Base-by-base conservation (phyloP, 1,140 invertebrate species). In the Lasioglossum baleicum region DNA sequence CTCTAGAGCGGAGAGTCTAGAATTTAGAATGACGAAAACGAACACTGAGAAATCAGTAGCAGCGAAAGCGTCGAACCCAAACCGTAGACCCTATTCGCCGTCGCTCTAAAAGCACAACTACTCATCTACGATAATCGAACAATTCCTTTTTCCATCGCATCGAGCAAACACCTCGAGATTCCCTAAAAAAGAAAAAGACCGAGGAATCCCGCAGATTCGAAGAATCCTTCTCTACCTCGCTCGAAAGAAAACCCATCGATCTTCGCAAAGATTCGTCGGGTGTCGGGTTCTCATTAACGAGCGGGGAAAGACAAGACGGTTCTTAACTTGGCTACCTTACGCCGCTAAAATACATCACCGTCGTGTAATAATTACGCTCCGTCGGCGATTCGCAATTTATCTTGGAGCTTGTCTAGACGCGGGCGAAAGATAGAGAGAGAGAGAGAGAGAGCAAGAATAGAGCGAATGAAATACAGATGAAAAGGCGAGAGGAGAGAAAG, bases 81-180 rank as follows among this genome's bases (percentile, higher is more conserved):
- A 44, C 13, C 40, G 44, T 31, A 60, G 22, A 20, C 13, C 51
- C 10, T 64, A 65, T 65, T 66, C 48, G 31, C 42, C 44, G 35
- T 44, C 40, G 48, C 74, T 77, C 80, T 85, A 86, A 15, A 56
- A 17, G 51, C 17, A 84, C 79, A 88, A 88, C 88, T 88, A 89
- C 83, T 73, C 75, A 71, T 83, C 84, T 88, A 89, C 80, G 69
- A 88, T 82, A 87, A 81, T 67, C 84, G 85, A 90, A 88, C 88
- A 90, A 90, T 90, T 90, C 88, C 88, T 90, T 89, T 86, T 81
- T 87, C 76, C 82, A 86, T 84, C 85, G 85, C 85, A 60, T 69
- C 53, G 80, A 82, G 72, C 35, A 60, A 80, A 82, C 75, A 81
- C 78, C 15, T 70, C 83, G 63, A 67, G 71, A 81, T 35, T 35